Evolutionary conservation across 2,797 vertebrate genomes (phyloP).

Genomic region (Rhadinocentrus ornatus): DNA sequence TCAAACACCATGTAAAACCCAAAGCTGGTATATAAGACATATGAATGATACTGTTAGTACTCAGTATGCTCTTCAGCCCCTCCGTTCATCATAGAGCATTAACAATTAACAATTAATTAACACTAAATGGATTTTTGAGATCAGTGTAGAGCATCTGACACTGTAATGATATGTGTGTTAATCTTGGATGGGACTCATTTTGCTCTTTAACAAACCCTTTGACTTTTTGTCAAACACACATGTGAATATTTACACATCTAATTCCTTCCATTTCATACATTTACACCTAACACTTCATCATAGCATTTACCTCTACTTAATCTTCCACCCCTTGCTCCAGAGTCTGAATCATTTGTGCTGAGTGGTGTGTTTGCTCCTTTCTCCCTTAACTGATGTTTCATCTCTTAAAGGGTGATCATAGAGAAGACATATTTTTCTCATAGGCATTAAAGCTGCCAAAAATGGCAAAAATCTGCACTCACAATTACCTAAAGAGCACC

Average conservation of each 20-base stretch:
- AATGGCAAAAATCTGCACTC: constrained; percentile 1
- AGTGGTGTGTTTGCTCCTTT: constrained; percentile 11
- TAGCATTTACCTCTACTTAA: constrained; percentile 1
- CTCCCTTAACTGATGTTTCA: constrained; percentile 4
- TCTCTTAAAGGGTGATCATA: constrained; percentile 27
- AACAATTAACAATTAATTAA: too few relatives aligned
- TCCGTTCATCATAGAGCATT: too few relatives aligned
- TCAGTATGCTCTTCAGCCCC: too few relatives aligned
- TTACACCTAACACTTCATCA: constrained; percentile 14
- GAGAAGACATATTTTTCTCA: constrained; percentile 21
- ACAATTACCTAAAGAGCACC: not conserved
- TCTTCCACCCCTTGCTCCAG: not conserved
- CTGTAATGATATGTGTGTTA: too few relatives aligned
- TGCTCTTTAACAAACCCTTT: not conserved
- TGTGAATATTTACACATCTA: not conserved
- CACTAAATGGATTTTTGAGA: too few relatives aligned
- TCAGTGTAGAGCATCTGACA: too few relatives aligned
- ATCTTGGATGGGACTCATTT: not conserved
- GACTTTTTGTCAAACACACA: not conserved
- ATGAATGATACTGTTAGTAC: too few relatives aligned
- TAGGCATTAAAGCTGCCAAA: constrained; percentile 25
- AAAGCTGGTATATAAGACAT: too few relatives aligned
- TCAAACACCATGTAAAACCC: too few relatives aligned
- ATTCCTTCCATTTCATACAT: not conserved
- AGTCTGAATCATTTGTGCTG: constrained; percentile 8